These are phyloP conservation scores for Halisarca cf. caerulea DNA, from an alignment of 37 sponge, comb jelly and placozoan species.

Conservation along the genomic window DNA sequence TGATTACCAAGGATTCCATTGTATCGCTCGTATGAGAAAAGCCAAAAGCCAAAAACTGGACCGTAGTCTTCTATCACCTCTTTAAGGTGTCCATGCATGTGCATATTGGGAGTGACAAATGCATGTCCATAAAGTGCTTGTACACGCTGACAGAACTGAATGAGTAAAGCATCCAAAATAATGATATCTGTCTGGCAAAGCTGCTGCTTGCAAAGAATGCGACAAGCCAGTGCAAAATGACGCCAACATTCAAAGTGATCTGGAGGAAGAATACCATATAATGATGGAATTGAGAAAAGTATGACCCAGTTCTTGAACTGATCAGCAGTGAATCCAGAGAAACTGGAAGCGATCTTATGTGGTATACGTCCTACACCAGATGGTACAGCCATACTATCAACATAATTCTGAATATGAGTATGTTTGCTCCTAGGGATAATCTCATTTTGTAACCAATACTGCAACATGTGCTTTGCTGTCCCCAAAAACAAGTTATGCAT, in stretches of 20 bases:
- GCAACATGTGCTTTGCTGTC: slow-evolving; percentile 26
- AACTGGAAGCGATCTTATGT: slow-evolving; percentile 18
- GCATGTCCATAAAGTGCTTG: slow-evolving; percentile 21
- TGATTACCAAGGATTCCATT: slow-evolving; percentile 28
- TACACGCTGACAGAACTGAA: slow-evolving; percentile 18
- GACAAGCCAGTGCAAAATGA: slow-evolving; percentile 28
- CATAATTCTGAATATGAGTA: background rate
- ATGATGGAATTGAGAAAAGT: slow-evolving; percentile 19
- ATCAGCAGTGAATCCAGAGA: slow-evolving; percentile 22
- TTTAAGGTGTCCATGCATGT: slow-evolving; percentile 18
- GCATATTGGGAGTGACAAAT: slow-evolving; percentile 32
- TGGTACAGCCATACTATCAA: slow-evolving; percentile 12
- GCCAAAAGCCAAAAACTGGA: slow-evolving; percentile 18
- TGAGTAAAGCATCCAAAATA: background rate
- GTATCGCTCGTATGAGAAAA: slow-evolving; percentile 28
- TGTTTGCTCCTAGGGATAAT: background rate
- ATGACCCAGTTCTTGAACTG: background rate
- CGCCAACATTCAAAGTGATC: slow-evolving; percentile 24
- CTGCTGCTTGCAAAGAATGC: background rate
- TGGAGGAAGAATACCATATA: background rate
- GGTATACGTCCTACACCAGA: slow-evolving; percentile 45
- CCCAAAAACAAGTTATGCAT: slow-evolving; percentile 54
- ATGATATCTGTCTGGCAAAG: background rate
- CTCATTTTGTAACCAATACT: background rate
- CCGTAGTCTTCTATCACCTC: slow-evolving; percentile 23